phyloP scores from a whole-genome alignment of 2,888 invertebrate species.

The Atethmia centrago region DNA sequence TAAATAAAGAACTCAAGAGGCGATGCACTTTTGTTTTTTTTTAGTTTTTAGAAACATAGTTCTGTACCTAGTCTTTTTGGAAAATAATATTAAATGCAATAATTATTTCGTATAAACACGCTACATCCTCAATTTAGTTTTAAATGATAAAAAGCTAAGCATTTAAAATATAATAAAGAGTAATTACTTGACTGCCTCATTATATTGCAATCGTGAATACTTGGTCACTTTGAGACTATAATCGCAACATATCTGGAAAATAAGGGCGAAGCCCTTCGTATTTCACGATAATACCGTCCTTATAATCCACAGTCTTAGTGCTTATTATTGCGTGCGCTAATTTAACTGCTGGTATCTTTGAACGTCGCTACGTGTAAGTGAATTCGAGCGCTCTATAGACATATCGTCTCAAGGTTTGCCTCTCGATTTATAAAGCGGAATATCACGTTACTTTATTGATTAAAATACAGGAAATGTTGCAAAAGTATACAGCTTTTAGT shows the following conservation, averaged over 20 bases:
- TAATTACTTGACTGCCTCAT: constrained; percentile 33
- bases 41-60: background rate
- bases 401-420: constrained; percentile 58
- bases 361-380: constrained; percentile 25
- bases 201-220: constrained; percentile 27
- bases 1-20: constrained; percentile 14
- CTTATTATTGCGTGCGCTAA: constrained; percentile 21
- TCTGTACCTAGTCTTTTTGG: constrained; percentile 1
- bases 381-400: constrained; percentile 47
- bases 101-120: constrained; percentile 12
- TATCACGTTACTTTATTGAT: constrained; percentile 25
- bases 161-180: constrained; percentile 27
- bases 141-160: constrained; percentile 5
- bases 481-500: constrained; percentile 13
- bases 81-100: constrained; percentile 5
- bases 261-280: too few relatives aligned
- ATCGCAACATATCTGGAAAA: constrained; percentile 14
- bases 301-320: background rate
- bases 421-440: constrained; percentile 27
- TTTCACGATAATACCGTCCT: background rate
- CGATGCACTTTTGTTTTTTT: constrained; percentile 21
- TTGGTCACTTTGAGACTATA: constrained; percentile 39
- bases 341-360: constrained; percentile 12
- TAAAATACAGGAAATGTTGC: constrained; percentile 48
- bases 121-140: constrained; percentile 44